These are phyloP conservation scores for Cyclophora punctaria DNA, from an alignment of 2,888 invertebrate genomes.

Conservation along the genomic window DNA sequence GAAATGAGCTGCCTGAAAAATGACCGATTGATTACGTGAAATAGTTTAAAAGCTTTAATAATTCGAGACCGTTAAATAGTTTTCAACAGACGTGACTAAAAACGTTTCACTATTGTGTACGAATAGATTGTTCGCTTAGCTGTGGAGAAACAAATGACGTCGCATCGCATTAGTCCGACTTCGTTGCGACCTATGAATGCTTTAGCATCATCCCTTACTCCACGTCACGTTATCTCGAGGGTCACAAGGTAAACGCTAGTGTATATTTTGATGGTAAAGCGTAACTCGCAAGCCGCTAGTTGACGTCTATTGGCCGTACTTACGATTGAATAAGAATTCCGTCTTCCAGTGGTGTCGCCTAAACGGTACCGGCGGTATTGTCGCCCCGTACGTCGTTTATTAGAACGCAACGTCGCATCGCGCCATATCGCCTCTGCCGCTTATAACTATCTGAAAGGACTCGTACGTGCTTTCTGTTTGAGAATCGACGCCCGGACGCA, in stretches of 20 bases:
- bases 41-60: no score
- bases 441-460: conserved; percentile 62
- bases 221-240: no score
- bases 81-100: no score
- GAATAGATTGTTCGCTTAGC: no score
- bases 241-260: background rate
- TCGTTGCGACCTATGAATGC: no score
- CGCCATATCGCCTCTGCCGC: conserved; percentile 43
- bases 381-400: conserved; percentile 27
- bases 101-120: no score
- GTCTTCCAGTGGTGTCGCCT: conserved; percentile 49
- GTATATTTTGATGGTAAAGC: conserved; percentile 8
- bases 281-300: conserved; percentile 21
- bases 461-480: conserved; percentile 53
- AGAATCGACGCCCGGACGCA: conserved; percentile 32
- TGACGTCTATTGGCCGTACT: conserved; percentile 41
- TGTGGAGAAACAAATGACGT: no score
- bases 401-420: conserved; percentile 42
- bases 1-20: no score
- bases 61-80: no score
- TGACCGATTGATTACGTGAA: no score
- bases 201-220: no score
- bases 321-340: conserved; percentile 43
- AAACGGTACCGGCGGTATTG: conserved; percentile 17
- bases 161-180: no score